These are phyloP conservation scores for Neoniphon sammara DNA, from an alignment of 2,797 vertebrate genomes.

Conservation along the genomic window DNA sequence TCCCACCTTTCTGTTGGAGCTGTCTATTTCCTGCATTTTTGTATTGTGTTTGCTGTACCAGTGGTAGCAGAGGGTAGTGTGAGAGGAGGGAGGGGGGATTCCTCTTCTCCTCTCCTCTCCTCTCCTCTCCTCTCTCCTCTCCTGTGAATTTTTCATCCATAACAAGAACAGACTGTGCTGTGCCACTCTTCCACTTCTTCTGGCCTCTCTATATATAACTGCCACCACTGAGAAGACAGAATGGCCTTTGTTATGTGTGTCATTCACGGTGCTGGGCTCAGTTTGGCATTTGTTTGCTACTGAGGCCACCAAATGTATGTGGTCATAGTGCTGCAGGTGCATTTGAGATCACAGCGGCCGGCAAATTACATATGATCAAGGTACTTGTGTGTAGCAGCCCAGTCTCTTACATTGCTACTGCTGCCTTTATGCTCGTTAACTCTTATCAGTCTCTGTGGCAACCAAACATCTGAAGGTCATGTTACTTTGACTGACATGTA, in stretches of 20 bases:
- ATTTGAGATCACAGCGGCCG: background rate
- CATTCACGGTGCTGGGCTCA: no score
- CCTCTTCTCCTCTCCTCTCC: slow-evolving; percentile 25
- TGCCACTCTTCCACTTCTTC: slow-evolving; percentile 31
- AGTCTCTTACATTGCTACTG: background rate
- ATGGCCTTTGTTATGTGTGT: background rate
- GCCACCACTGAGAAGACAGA: slow-evolving; percentile 38
- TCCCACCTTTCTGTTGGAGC: background rate
- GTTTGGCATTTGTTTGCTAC: slow-evolving; percentile 11
- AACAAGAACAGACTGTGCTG: slow-evolving; percentile 60
- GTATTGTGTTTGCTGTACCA: background rate
- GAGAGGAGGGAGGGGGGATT: slow-evolving; percentile 8
- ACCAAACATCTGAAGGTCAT: background rate
- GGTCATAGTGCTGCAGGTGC: background rate
- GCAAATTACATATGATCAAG: slow-evolving; percentile 6
- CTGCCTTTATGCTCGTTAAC: background rate
- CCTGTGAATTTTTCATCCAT: slow-evolving; percentile 37
- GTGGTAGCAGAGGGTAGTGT: background rate
- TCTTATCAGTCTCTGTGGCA: background rate
- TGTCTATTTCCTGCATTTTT: background rate
- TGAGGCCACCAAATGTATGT: slow-evolving; percentile 8
- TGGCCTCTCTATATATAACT: slow-evolving; percentile 48
- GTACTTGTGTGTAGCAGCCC: background rate
- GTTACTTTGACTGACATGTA: background rate
- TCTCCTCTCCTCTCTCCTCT: slow-evolving; percentile 27